These are phyloP conservation scores for Palaemon carinicauda DNA, from an alignment of 1,140 invertebrate genomes.

Conservation along the genomic window DNA sequence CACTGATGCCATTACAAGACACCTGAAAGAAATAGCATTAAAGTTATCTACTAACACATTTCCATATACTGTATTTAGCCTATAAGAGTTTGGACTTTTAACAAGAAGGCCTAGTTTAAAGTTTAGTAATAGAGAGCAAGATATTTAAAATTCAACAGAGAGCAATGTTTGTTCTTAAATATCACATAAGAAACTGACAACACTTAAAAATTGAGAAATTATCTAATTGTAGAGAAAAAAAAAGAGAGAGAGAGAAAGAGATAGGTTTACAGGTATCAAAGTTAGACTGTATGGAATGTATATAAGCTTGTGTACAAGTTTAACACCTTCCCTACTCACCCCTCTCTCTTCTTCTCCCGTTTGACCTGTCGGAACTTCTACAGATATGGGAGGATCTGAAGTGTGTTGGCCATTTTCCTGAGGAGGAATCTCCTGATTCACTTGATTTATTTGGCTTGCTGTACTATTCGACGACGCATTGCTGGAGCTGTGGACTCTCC, in stretches of 20 bases:
- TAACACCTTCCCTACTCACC: no score
- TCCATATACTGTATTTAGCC: no score
- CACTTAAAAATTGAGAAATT: no score
- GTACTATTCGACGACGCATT: constrained; percentile 10
- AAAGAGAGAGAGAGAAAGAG: not conserved
- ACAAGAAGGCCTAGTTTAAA: no score
- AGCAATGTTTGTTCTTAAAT: no score
- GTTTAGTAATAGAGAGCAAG: no score
- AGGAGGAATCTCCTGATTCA: not conserved
- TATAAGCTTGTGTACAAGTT: not conserved
- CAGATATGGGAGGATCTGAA: not conserved
- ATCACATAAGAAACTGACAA: not conserved
- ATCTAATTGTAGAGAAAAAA: not conserved
- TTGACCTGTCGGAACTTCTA: not conserved
- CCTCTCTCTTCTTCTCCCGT: no score
- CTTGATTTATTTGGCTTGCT: not conserved
- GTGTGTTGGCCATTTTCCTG: constrained; percentile 25
- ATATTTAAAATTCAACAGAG: no score
- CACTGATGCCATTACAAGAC: not conserved
- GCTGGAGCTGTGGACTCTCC: constrained; percentile 31
- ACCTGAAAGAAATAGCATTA: not conserved
- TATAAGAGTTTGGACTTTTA: no score
- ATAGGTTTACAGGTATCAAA: not conserved
- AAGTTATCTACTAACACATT: no score
- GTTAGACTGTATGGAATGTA: not conserved